Base-by-base conservation (phyloP, 2,888 invertebrate genomes). In the Idaea aversata region DNA sequence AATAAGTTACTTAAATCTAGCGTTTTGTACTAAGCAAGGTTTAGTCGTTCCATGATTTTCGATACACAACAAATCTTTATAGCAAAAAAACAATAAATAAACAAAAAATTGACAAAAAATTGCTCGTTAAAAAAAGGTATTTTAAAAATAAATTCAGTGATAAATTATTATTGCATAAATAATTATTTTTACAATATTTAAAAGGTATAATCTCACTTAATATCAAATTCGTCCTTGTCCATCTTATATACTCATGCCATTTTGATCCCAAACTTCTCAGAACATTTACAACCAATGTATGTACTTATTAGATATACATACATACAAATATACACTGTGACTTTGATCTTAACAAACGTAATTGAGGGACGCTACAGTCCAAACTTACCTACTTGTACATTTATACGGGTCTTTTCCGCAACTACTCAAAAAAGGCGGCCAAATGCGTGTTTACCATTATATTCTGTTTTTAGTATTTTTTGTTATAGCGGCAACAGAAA, bases 1-100 rank as follows among this genome's bases (percentile, higher is more conserved):
- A 47, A 47, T 47, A 13, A 5, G 66, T 72, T 63, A 65, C 76
- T 79, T 77, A 82, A 62, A 16, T 71, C 75, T 77, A 79, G 74
- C 74, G 67, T 78, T 83, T 85, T 83, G 86, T 84, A 85, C 85
- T 83, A 72, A 84, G 83, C 83, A 78, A 72, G 76, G 73, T 75
- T 74, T 73, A 71, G 75, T 76, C 72, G 34, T 63, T 73, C 70
- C 63, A 63, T 13, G 47, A 13, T 47, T 47, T 47, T 47, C 47
- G 47, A 47, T 47, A 13, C 47, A 13, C 13, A 47, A 25, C 25
- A 25, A 38, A 38, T 5, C 38, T 38, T 47, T 13, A 47, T 47
- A 10, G 47, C 47, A 10, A 47, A 47, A 38, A 47, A 47, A 47
- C 47, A 47, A 47, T 13, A 47, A 7, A 6, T 13, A 7, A 47